phyloP scores from a whole-genome alignment of 2,888 invertebrate genomes.

The Creontiades dilutus region DNA sequence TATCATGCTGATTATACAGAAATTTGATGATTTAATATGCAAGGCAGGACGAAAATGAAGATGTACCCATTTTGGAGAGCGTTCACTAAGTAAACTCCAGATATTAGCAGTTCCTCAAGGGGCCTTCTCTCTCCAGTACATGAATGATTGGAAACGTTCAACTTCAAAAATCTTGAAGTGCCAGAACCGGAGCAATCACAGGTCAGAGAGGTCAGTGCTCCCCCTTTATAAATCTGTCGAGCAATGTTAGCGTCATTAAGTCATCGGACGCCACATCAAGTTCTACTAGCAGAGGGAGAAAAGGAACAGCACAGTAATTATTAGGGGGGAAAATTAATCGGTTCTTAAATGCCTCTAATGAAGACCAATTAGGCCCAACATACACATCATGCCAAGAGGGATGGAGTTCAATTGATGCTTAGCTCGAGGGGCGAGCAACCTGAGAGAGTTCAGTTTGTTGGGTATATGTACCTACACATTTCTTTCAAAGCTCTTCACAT shows the following conservation, averaged over 20 bases:
- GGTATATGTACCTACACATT: too few species aligned
- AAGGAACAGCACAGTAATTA: neutral
- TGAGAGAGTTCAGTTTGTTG: neutral
- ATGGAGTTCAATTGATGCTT: neutral
- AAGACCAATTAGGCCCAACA: constrained; percentile 50
- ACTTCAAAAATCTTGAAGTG: neutral
- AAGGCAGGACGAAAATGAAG: too few species aligned
- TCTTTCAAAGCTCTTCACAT: too few species aligned
- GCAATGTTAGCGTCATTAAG: constrained; percentile 33
- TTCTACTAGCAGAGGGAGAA: neutral
- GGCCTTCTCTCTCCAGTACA: neutral
- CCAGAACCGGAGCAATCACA: neutral
- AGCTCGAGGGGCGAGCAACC: neutral
- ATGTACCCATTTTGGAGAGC: too few species aligned
- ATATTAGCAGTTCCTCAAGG: too few species aligned
- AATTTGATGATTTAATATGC: too few species aligned
- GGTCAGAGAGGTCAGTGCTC: neutral
- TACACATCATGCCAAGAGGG: constrained; percentile 31
- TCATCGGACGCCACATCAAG: neutral
- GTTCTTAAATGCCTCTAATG: constrained; percentile 45
- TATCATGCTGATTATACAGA: too few species aligned
- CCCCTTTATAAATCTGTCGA: constrained; percentile 24
- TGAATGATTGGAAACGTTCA: neutral
- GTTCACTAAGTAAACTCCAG: too few species aligned
- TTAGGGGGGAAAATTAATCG: constrained; percentile 39